Evolutionary conservation across 2,888 invertebrate genomes (phyloP).

Genomic region (Petrolisthes cinctipes): DNA sequence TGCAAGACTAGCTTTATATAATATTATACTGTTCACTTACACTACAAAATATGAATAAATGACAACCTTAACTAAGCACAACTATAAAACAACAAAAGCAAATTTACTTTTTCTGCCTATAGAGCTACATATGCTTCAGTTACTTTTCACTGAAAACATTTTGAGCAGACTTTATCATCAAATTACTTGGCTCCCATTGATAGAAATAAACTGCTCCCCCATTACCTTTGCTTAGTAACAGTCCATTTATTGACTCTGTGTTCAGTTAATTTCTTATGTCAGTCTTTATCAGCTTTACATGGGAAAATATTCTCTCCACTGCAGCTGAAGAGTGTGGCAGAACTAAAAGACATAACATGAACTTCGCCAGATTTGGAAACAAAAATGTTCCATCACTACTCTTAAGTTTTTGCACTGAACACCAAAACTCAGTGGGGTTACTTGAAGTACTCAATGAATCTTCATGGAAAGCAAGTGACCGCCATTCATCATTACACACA

Average conservation of each 20-base stretch:
- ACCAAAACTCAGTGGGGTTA: not conserved
- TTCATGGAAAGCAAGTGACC: not conserved
- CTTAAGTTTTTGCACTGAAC: not conserved
- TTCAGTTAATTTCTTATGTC: not conserved
- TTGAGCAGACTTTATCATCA: not conserved
- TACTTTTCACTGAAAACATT: too few species aligned
- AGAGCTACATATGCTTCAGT: too few species aligned
- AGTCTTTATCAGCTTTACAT: not conserved
- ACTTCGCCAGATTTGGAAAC: not conserved
- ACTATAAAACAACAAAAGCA: too few species aligned
- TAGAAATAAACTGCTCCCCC: not conserved
- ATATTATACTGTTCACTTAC: too few species aligned
- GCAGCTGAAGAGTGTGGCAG: not conserved
- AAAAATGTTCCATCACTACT: not conserved
- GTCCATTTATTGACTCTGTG: not conserved
- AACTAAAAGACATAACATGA: not conserved
- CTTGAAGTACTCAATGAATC: not conserved
- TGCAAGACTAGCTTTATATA: too few species aligned
- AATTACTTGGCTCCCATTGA: not conserved
- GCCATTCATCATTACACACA: not conserved
- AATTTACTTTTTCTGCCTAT: too few species aligned
- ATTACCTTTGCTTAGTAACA: not conserved
- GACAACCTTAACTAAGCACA: too few species aligned
- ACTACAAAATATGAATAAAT: too few species aligned
- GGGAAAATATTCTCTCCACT: not conserved